Percentiles rank a stretch among this genome's conserved stretches.
Conservation (phyloP, 2,888 invertebrate genomes). For the Eupsilia transversa region DNA sequence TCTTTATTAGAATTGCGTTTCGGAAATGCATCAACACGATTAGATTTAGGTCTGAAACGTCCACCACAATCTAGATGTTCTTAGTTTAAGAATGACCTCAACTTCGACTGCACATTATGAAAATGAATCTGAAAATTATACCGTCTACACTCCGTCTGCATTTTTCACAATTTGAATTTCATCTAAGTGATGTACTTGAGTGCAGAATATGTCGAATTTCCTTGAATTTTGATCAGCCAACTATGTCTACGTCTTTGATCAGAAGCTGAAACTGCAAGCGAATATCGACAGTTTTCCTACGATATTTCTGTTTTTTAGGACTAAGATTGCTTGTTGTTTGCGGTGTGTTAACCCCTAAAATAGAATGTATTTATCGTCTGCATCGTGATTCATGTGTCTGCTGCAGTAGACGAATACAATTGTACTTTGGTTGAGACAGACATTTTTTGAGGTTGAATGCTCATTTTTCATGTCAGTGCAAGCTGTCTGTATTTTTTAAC, state of each 20-base stretch:
- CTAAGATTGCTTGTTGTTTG: conserved; percentile 67
- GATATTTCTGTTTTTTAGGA: conserved; percentile 56
- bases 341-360: conserved; percentile 80
- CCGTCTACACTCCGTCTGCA: conserved; percentile 85
- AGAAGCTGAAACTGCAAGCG: conserved; percentile 64
- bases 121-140: conserved; percentile 90
- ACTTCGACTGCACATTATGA: conserved; percentile 87
- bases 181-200: conserved; percentile 86
- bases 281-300: conserved; percentile 63
- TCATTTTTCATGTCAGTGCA: conserved; percentile 76
- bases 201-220: conserved; percentile 89
- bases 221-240: conserved; percentile 89
- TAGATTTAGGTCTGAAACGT: conserved; percentile 13
- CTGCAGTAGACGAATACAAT: conserved; percentile 88
- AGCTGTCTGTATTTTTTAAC: conserved; percentile 46
- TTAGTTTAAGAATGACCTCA: conserved; percentile 83
- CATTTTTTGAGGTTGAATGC: conserved; percentile 72
- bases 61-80: conserved; percentile 29
- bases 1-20: background rate
- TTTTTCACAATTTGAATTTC: conserved; percentile 88
- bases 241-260: conserved; percentile 79
- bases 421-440: conserved; percentile 75
- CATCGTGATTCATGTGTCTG: conserved; percentile 88
- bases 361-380: conserved; percentile 84
- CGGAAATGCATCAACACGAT: background rate